These are phyloP conservation scores for Dendropsophus ebraccatus DNA, from an alignment of 2,113 vertebrate genomes.

Conservation along the genomic window DNA sequence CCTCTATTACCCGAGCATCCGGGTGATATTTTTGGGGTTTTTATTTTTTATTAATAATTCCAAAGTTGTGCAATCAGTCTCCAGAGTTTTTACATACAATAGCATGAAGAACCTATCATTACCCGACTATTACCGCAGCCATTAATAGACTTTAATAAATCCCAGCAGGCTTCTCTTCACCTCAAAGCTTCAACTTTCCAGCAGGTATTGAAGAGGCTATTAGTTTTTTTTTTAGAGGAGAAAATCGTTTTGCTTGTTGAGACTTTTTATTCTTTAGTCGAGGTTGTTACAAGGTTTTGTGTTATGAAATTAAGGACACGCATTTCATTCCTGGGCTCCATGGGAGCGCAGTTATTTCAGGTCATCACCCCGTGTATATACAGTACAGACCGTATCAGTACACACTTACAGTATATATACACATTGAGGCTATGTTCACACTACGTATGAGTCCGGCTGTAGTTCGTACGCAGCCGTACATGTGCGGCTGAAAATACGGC, in stretches of 20 bases:
- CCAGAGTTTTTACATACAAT: too few species aligned
- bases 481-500: too few species aligned
- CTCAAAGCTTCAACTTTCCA: neutral
- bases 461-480: too few species aligned
- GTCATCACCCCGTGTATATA: neutral
- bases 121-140: neutral
- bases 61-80: neutral
- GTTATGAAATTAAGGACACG: too few species aligned
- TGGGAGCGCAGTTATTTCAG: neutral
- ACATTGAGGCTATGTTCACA: too few species aligned
- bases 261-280: neutral
- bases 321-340: too few species aligned
- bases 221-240: neutral
- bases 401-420: too few species aligned
- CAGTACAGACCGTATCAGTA: neutral
- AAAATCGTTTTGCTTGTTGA: neutral
- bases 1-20: too few species aligned
- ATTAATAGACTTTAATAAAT: neutral
- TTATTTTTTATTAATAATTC: too few species aligned
- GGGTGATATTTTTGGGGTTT: too few species aligned
- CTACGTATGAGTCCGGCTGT: too few species aligned
- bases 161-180: neutral
- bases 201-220: neutral
- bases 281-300: neutral
- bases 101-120: neutral